A percentile compares a stretch with the other conserved stretches of the same genome.
Conservation (phyloP, 2,888 invertebrate genomes). For the Platerodrilus igneus region DNA sequence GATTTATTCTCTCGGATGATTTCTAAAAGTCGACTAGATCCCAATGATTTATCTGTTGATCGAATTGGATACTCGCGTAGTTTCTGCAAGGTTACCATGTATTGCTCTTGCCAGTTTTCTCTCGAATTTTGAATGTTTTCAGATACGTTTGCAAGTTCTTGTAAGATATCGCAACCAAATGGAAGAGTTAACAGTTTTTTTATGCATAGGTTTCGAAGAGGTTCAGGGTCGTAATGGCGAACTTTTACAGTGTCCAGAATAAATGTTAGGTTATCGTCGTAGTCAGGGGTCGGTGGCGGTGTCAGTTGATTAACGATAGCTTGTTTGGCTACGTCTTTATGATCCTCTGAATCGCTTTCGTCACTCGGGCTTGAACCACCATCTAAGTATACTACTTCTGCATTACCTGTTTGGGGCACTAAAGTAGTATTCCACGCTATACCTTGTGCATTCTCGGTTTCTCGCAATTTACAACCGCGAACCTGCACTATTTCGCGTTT, state of each 20-base stretch:
- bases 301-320: too few relatives aligned
- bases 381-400: slow-evolving; percentile 64
- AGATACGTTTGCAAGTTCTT: slow-evolving; percentile 64
- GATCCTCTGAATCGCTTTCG: slow-evolving; percentile 49
- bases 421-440: slow-evolving; percentile 16
- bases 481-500: slow-evolving; percentile 10
- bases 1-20: slow-evolving; percentile 60
- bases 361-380: slow-evolving; percentile 57
- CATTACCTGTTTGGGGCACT: slow-evolving; percentile 12
- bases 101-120: slow-evolving; percentile 25
- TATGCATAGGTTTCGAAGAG: slow-evolving; percentile 62
- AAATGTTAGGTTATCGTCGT: slow-evolving; percentile 41
- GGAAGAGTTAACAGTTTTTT: slow-evolving; percentile 62
- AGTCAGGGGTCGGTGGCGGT: slow-evolving; percentile 42
- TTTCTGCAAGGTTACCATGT: slow-evolving; percentile 31
- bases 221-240: slow-evolving; percentile 28
- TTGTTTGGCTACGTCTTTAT: slow-evolving; percentile 18
- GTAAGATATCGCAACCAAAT: slow-evolving; percentile 63
- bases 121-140: slow-evolving; percentile 48
- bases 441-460: slow-evolving; percentile 31
- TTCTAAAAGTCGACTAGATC: slow-evolving; percentile 55
- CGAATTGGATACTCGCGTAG: slow-evolving; percentile 13
- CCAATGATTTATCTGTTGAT: slow-evolving; percentile 9
- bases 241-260: too few relatives aligned
- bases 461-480: slow-evolving; percentile 42